Conservation (phyloP, 2,888 invertebrate species). For the Pandemis heparana region DNA sequence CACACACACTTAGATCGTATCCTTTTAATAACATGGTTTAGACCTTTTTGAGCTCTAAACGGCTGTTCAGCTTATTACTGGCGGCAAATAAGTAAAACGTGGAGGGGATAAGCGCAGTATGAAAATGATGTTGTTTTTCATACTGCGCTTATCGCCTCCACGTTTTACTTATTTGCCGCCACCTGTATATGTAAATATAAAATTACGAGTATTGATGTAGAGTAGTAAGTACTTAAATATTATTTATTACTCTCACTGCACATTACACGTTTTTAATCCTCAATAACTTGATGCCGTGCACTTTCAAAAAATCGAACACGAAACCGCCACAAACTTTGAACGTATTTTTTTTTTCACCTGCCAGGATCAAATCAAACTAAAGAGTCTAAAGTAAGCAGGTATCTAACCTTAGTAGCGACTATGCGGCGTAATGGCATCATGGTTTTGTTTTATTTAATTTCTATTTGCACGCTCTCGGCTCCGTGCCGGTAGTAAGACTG, state of each 20-base stretch:
- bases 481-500: slow-evolving; percentile 66
- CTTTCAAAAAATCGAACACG: slow-evolving; percentile 5
- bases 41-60: too few species aligned
- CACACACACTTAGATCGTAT: too few species aligned
- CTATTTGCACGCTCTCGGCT: slow-evolving; percentile 65
- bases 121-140: too few species aligned
- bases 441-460: slow-evolving; percentile 57
- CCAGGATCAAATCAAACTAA: slow-evolving; percentile 37
- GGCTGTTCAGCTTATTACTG: too few species aligned
- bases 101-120: too few species aligned
- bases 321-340: neutral
- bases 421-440: slow-evolving; percentile 80
- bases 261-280: neutral
- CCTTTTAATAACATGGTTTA: too few species aligned
- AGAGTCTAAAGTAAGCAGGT: slow-evolving; percentile 26
- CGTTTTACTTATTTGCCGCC: too few species aligned
- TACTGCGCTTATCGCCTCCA: too few species aligned
- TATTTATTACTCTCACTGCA: neutral
- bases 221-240: too few species aligned
- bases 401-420: slow-evolving; percentile 71
- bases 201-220: too few species aligned
- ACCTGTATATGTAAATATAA: too few species aligned
- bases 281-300: neutral
- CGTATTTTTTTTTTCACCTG: neutral
- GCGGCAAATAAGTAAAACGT: too few species aligned